phyloP scores from a whole-genome alignment of 2,888 invertebrate species.

The Volucella zonaria region DNA sequence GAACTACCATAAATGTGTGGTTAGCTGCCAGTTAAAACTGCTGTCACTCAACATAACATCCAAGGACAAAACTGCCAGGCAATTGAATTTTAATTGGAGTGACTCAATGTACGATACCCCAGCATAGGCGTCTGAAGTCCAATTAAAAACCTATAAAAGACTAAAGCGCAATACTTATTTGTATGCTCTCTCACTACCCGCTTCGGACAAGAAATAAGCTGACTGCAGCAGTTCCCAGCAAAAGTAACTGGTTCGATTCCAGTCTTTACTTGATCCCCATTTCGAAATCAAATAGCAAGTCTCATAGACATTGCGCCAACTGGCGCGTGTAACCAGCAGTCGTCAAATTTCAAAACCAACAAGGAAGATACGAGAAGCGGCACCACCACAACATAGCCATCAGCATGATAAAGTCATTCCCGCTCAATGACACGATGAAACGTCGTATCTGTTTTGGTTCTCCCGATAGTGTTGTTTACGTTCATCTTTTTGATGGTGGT shows the following conservation, averaged over 20 bases:
- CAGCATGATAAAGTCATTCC: background rate
- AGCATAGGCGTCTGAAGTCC: too few relatives aligned
- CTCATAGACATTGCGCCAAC: constrained; percentile 5
- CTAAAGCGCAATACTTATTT: too few relatives aligned
- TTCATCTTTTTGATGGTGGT: constrained; percentile 45
- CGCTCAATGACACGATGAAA: background rate
- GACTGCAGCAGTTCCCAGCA: constrained; percentile 12
- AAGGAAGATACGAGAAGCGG: background rate
- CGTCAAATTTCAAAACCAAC: constrained; percentile 52
- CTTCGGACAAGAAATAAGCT: background rate
- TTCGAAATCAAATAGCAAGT: constrained; percentile 19
- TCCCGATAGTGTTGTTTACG: constrained; percentile 1
- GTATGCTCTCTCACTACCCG: background rate
- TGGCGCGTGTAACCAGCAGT: constrained; percentile 49
- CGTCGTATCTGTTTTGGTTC: background rate
- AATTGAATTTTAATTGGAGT: too few relatives aligned
- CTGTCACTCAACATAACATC: too few relatives aligned
- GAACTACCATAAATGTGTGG: too few relatives aligned
- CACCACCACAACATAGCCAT: background rate
- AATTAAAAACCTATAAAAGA: too few relatives aligned
- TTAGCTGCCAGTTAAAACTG: too few relatives aligned
- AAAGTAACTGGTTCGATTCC: constrained; percentile 2
- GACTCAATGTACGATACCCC: too few relatives aligned
- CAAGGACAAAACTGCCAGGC: too few relatives aligned
- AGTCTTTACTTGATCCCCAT: constrained; percentile 7